These are phyloP conservation scores for Invenusta paracnida DNA, from an alignment of 2,888 invertebrate species.

Conservation along the genomic window DNA sequence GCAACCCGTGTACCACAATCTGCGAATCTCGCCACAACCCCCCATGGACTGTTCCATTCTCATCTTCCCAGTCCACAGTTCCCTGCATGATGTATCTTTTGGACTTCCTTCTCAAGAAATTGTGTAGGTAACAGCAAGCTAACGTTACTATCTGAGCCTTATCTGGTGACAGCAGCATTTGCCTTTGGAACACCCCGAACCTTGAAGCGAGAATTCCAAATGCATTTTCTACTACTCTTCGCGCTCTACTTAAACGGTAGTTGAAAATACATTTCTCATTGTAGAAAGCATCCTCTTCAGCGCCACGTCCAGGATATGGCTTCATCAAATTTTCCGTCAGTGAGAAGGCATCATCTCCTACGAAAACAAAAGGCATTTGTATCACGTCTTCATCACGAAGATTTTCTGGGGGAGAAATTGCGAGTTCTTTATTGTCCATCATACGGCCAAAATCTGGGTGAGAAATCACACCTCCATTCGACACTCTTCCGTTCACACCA, in stretches of 20 bases:
- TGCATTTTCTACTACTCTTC: slow-evolving; percentile 39
- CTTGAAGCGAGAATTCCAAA: slow-evolving; percentile 42
- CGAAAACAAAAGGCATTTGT: slow-evolving; percentile 14
- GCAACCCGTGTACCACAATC: neutral
- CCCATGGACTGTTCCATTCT: slow-evolving; percentile 18
- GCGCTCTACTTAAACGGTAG: slow-evolving; percentile 38
- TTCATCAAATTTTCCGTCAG: neutral
- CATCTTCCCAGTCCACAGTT: slow-evolving; percentile 41
- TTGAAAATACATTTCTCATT: slow-evolving; percentile 37
- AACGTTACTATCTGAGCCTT: slow-evolving; percentile 36
- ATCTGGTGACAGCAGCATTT: slow-evolving; percentile 38
- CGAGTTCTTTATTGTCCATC: neutral
- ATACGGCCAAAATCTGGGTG: neutral
- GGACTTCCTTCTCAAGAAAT: slow-evolving; percentile 37
- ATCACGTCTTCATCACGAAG: slow-evolving; percentile 28
- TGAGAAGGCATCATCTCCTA: neutral
- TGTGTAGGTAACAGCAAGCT: slow-evolving; percentile 42
- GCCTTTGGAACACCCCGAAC: slow-evolving; percentile 40
- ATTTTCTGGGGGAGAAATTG: neutral
- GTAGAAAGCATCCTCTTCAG: slow-evolving; percentile 25
- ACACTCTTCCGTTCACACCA: slow-evolving; percentile 21
- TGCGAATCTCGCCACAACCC: neutral
- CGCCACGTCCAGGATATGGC: neutral
- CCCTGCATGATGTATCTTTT: slow-evolving; percentile 28
- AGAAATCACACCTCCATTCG: neutral